These are phyloP conservation scores for Tachysurus fulvidraco DNA, from an alignment of 2,113 vertebrate species.

Conservation along the genomic window DNA sequence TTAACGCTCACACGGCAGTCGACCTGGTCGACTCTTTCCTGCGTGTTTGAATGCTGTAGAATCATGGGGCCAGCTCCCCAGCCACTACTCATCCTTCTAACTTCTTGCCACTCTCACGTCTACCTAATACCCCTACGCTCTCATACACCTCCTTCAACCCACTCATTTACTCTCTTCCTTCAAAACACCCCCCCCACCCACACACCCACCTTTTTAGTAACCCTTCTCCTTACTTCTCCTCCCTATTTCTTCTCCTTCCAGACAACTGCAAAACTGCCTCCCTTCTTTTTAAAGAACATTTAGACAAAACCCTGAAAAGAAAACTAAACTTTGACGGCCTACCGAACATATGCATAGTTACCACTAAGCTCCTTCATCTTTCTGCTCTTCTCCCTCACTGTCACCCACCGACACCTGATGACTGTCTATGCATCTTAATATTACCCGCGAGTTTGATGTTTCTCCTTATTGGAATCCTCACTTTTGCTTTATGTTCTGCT, in stretches of 20 bases:
- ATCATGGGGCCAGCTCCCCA: slow-evolving; percentile 98
- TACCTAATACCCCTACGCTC: no score
- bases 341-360: background rate
- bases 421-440: background rate
- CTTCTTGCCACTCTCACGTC: slow-evolving; percentile 99
- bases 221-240: no score
- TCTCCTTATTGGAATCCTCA: background rate
- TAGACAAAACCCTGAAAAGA: background rate
- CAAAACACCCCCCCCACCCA: no score
- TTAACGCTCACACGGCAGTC: no score
- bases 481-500: background rate
- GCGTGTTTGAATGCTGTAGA: slow-evolving; percentile 98
- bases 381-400: background rate
- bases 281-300: background rate
- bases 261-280: background rate
- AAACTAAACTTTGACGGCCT: background rate
- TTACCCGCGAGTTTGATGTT: background rate
- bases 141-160: slow-evolving; percentile 88
- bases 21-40: slow-evolving; percentile 91
- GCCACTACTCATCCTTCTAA: no score
- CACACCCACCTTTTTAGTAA: background rate
- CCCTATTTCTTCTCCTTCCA: no score
- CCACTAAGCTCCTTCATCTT: background rate
- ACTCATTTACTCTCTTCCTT: no score
- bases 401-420: background rate